Evolutionary conservation across 2,888 invertebrate species (phyloP), one percentile per base, ranked within the genome.

Genomic region (Volucella inflata): DNA sequence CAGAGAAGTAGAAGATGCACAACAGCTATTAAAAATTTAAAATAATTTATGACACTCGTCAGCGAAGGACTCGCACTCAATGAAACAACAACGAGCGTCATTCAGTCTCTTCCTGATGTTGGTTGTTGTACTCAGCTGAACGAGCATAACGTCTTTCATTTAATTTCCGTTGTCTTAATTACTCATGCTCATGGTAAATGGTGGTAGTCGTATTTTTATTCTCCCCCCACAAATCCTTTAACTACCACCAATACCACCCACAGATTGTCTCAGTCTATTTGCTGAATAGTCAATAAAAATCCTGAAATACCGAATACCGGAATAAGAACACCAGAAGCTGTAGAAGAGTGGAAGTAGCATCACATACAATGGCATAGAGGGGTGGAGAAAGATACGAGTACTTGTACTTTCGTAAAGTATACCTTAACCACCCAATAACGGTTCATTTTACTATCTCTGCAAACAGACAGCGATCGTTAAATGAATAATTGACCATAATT

Each of bases 401-500:
- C 21, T 21, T 21, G 21, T 21, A 21, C 21, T 21, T 21, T 21
- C 21, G 53, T 60, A 16, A 77, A 77, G 50, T 71, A 71, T 55
- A 84, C 84, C 79, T 84, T 79, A 71, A 84, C 84, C 84, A 84
- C 84, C 65, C 79, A 84, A 84, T 84, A 84, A 85, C 72, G 77
- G 57, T 81, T 77, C 72, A 64, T 77, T 81, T 81, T 72, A 77
- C 67, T 71, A 76, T 84, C 60, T 55, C 46, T 55, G 71, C 57
- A 80, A 53, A 81, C 85, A 85, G 72, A 85, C 71, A 81, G 57
- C 57, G 76, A 85, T 85, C 85, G 85, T 85, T 85, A 85, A 85
- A 81, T 81, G 72, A 85, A 85, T 85, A 85, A 85, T 85, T 81
- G 85, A 81, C 80, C 76, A 81, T 85, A 85, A 85, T 85, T 85